Percentiles rank a stretch among this genome's conserved stretches.
phyloP scores from a whole-genome alignment of 2,888 invertebrate genomes.

The Matsumyia berberina region DNA sequence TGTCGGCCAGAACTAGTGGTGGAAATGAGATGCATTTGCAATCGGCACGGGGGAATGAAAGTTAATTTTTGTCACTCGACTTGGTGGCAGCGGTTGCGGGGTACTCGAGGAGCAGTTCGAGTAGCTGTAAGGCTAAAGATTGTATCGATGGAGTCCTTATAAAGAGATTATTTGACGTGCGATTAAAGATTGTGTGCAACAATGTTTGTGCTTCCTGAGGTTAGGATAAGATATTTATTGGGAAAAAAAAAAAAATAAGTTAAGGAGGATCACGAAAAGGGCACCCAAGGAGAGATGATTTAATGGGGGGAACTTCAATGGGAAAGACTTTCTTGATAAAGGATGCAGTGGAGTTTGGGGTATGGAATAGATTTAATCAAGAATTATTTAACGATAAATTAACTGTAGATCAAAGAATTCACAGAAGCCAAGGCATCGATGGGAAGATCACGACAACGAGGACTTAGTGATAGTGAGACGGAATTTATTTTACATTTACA shows the following conservation, averaged over 20 bases:
- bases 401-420: background rate
- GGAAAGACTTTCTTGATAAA: constrained; percentile 26
- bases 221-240: background rate
- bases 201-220: constrained; percentile 19
- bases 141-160: constrained; percentile 60
- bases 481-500: too few relatives aligned
- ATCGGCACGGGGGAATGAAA: constrained; percentile 34
- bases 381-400: constrained; percentile 16
- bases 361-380: background rate
- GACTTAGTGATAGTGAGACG: too few relatives aligned
- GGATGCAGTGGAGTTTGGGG: background rate
- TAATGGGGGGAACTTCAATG: constrained; percentile 11
- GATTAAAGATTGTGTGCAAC: constrained; percentile 49
- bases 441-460: constrained; percentile 39
- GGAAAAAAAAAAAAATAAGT: background rate
- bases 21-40: constrained; percentile 58
- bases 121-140: constrained; percentile 21
- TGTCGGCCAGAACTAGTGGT: constrained; percentile 38
- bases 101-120: background rate
- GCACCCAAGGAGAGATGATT: constrained; percentile 33
- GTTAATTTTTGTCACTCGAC: constrained; percentile 61
- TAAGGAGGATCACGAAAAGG: constrained; percentile 20
- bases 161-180: constrained; percentile 43
- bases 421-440: background rate
- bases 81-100: background rate